Base-by-base conservation (phyloP, 92 coral and sea anemone species). In the Epizoanthus scotinus region DNA sequence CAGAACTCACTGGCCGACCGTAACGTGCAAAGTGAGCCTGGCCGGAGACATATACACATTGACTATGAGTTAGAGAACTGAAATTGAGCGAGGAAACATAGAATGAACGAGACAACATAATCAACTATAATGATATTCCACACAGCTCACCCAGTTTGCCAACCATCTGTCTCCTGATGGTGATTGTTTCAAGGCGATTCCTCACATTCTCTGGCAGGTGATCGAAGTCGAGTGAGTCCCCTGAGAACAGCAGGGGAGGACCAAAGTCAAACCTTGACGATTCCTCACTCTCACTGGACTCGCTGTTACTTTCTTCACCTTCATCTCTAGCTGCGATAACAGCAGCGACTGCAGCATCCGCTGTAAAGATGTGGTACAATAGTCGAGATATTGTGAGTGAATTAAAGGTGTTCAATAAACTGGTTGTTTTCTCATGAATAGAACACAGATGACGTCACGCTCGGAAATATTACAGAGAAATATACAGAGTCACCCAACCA, bases 101-200 rank as follows among this genome's bases (percentile, higher is more conserved):
- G 52, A 44, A 44, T 44, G 52, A 44, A 13, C 10, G 9, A 44
- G 52, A 44, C 52, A 44, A 29, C 8, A 14, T 44, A 18, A n/a
- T 14, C 4, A 38, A 42, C 28, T 63, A 25, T 63, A 15, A 63
- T 63, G 12, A 22, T 15, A 15, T 2, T 17, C 69, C 38, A 18
- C 47, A 64, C 1, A 40, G 79, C 98, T 84, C 25, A 95, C 99
- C 99, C n/a, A 95, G 81, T 86, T 93, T 95, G 20, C 99, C 99
- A 19, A 95, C 99, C 61, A 85, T 81, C 79, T 91, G 97, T 67
- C 99, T 86, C 22, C 89, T 77, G 21, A 95, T 95, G 54, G 96
- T 89, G 71, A 95, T 90, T 5, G 94, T 89, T 73, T 95, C 98
- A 81, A 95, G 67, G 19, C 93, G 86, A 26, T 86, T 84, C 75